Evolutionary conservation across 2,113 vertebrate genomes (phyloP), one percentile per base, ranked within the genome.

Genomic region (Drymodes brunneopygia): DNA sequence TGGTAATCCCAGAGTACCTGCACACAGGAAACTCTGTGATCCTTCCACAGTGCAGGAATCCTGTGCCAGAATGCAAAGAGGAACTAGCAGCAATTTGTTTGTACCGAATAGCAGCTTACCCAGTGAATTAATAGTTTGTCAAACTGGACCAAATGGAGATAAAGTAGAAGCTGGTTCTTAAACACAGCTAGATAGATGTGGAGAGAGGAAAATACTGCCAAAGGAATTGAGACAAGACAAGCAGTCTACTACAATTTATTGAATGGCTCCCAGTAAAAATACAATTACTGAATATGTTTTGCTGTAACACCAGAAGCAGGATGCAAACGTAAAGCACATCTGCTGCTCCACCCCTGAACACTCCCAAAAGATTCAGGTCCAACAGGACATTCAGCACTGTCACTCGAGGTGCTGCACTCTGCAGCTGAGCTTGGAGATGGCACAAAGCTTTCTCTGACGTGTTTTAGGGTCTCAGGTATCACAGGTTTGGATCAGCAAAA

Each of bases 131-230:
- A 95, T 88, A 93, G 78, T 88, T 92, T 95, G 79, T 92, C 86
- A 93, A 80, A 75, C 90, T 77, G 82, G 82, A 66, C 81, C 70
- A 90, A 92, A 97, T 86, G 82, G 88, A 96, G 92, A 90, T 86
- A 88, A 93, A 95, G 90, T 16, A 77, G 79, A 72, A 92, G 47
- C 23, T 35, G 38, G 50, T 42, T 82, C 71, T 83, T 90, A 75
- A 93, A 69, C 54, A 90, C 73, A 72, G 40, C 57, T 51, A 87
- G 88, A 95, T 51, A 57, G 81, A 80, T 80, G 50, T 29, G 28
- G 12, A 36, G 54, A 83, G 62, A 65, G 31, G 27, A 88, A 82
- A 90, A 92, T 12, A 47, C 45, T 90, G 71, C 79, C 58, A 35
- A 69, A 94, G 62, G 66, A 95, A 92, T 28, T 53, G 48, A 86